Percentiles rank a stretch among this genome's conserved stretches.
Conservation (phyloP, 2,888 invertebrate species). For the Yponomeuta malinellus region DNA sequence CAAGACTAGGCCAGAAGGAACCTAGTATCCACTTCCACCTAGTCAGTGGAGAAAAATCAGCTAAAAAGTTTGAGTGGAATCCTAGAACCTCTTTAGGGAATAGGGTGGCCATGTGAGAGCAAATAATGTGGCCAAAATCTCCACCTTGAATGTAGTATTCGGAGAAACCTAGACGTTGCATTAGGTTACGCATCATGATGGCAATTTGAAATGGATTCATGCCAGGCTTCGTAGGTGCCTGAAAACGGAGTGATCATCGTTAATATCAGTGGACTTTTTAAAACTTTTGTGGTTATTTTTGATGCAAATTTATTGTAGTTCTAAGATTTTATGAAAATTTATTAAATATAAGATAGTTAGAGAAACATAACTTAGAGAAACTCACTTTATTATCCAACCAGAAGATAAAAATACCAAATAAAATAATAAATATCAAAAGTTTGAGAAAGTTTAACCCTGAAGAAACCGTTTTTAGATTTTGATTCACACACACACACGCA, state of each 20-base stretch:
- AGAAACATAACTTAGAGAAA: too few relatives aligned
- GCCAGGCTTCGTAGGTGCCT: slow-evolving; percentile 77
- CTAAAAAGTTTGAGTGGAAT: slow-evolving; percentile 80
- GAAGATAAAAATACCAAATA: too few relatives aligned
- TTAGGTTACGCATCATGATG: slow-evolving; percentile 80
- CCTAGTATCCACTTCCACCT: slow-evolving; percentile 55
- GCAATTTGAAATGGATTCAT: slow-evolving; percentile 74
- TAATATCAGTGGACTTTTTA: too few relatives aligned
- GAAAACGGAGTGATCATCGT: slow-evolving; percentile 19
- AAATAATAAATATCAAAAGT: too few relatives aligned
- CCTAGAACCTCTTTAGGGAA: slow-evolving; percentile 77
- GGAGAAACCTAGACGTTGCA: slow-evolving; percentile 79
- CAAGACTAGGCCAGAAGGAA: slow-evolving; percentile 62
- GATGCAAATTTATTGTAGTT: too few relatives aligned
- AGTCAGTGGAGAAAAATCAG: slow-evolving; percentile 37
- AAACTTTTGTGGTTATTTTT: too few relatives aligned
- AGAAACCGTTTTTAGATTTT: too few relatives aligned
- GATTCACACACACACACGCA: too few relatives aligned
- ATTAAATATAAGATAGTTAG: too few relatives aligned
- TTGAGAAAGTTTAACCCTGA: too few relatives aligned
- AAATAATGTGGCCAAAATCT: slow-evolving; percentile 83
- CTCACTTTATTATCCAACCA: too few relatives aligned
- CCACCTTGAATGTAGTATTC: slow-evolving; percentile 84
- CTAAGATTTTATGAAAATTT: too few relatives aligned
- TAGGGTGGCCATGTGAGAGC: slow-evolving; percentile 75